Percentiles rank a stretch among this genome's conserved stretches.
phyloP scores from a whole-genome alignment of 2,888 invertebrate genomes.

The Scaptomyza flava region DNA sequence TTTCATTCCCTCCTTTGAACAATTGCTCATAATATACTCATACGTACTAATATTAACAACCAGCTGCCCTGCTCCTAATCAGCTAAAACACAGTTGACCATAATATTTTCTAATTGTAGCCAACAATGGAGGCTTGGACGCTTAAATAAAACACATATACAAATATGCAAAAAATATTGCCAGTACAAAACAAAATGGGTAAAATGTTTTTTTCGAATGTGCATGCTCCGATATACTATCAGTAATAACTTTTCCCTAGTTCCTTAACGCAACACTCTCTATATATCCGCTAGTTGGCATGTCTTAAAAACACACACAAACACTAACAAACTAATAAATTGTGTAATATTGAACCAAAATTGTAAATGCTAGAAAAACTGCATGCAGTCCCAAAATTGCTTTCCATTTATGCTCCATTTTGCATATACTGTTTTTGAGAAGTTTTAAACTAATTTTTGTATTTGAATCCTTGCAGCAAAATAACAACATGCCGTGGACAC shows the following conservation, averaged over 20 bases:
- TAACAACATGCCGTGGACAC: constrained; percentile 84
- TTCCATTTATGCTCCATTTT: constrained; percentile 10
- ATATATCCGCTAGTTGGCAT: constrained; percentile 8
- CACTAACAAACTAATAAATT: constrained; percentile 30
- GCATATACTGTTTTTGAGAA: not conserved
- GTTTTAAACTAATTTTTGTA: constrained; percentile 8
- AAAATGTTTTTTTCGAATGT: constrained; percentile 78
- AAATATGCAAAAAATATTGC: constrained; percentile 64
- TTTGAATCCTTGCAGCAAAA: constrained; percentile 74
- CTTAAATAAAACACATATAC: constrained; percentile 83
- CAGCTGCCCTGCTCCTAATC: constrained; percentile 34
- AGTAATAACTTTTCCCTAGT: not conserved
- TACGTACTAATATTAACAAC: constrained; percentile 33
- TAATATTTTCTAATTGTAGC: constrained; percentile 82
- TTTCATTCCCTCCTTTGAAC: constrained; percentile 39
- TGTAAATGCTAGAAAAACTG: constrained; percentile 37
- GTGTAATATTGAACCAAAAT: constrained; percentile 11
- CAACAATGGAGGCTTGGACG: constrained; percentile 85
- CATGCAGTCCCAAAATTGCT: constrained; percentile 54
- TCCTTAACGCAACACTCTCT: constrained; percentile 14
- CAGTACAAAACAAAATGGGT: constrained; percentile 81
- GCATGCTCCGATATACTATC: constrained; percentile 53
- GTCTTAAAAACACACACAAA: not conserved
- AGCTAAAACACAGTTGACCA: constrained; percentile 58
- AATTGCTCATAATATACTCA: constrained; percentile 4